A percentile compares a stretch with the other conserved stretches of the same genome.
Evolutionary conservation across 2,888 invertebrate genomes (phyloP).

Genomic region (Ctena decussata): DNA sequence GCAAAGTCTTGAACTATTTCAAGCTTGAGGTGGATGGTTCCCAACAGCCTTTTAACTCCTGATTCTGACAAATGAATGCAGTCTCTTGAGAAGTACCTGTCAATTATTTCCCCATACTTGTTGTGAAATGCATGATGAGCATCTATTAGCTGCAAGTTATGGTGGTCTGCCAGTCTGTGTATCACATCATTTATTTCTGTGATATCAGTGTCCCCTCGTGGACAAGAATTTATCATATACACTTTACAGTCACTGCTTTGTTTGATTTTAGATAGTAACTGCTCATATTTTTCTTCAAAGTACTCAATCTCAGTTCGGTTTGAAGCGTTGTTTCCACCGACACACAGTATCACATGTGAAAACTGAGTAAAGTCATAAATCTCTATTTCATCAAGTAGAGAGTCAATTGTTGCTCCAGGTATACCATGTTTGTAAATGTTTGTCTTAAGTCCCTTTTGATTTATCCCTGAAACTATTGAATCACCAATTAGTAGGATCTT

Average conservation of each 20-base stretch:
- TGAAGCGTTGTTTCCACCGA: background rate
- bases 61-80: background rate
- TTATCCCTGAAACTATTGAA: too few species aligned
- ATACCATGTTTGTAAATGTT: too few species aligned
- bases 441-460: too few species aligned
- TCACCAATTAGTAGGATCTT: too few species aligned
- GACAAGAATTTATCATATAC: background rate
- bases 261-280: background rate
- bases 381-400: too few species aligned
- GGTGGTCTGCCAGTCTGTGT: background rate
- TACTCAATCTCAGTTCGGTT: background rate
- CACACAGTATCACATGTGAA: too few species aligned
- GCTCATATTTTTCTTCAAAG: background rate
- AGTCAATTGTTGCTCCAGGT: too few species aligned
- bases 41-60: background rate
- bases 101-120: background rate
- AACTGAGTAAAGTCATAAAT: too few species aligned
- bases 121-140: background rate
- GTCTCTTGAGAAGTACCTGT: background rate
- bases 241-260: background rate
- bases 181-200: background rate
- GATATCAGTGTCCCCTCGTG: background rate
- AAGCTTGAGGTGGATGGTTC: background rate
- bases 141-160: background rate
- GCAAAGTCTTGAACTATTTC: background rate